Evolutionary conservation across 2,797 vertebrate species (phyloP).

Genomic region (Neosilurus mollespiculum): DNA sequence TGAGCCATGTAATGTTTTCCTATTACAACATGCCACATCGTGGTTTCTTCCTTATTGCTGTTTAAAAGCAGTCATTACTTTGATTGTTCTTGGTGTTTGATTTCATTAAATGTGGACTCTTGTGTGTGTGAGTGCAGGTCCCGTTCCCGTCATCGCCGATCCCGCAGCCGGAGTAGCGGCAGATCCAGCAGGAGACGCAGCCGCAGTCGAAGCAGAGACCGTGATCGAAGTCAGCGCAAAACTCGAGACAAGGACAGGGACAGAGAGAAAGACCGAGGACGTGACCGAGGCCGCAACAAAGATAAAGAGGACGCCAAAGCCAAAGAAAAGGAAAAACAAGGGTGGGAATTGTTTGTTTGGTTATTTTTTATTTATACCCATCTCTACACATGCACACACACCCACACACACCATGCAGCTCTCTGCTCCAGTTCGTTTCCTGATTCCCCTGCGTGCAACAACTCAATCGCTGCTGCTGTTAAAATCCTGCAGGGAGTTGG

Average conservation of each 20-base stretch:
- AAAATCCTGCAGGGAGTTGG: slow-evolving; percentile 38
- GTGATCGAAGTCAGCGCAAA: slow-evolving; percentile 79
- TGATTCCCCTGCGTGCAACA: slow-evolving; percentile 10
- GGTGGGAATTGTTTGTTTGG: slow-evolving; percentile 66
- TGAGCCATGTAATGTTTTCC: neutral
- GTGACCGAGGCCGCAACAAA: slow-evolving; percentile 68
- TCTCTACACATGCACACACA: neutral
- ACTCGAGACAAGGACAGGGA: slow-evolving; percentile 75
- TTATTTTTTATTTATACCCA: neutral
- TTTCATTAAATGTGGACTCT: slow-evolving; percentile 8
- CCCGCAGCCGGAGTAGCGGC: slow-evolving; percentile 81
- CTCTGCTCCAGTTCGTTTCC: neutral
- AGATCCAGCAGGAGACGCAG: slow-evolving; percentile 75
- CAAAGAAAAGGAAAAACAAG: slow-evolving; percentile 82
- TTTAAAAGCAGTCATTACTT: neutral
- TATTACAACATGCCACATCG: too few relatives aligned
- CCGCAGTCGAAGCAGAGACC: slow-evolving; percentile 73
- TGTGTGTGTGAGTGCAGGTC: slow-evolving; percentile 67
- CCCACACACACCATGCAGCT: neutral
- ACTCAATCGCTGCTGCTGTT: slow-evolving; percentile 26
- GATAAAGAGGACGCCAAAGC: slow-evolving; percentile 72
- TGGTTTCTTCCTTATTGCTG: neutral
- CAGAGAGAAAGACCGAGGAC: slow-evolving; percentile 74
- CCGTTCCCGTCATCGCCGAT: slow-evolving; percentile 79
- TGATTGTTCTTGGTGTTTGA: neutral